These are phyloP conservation scores for Hermaeophaga mercurialis DNA, from an alignment of 2,888 invertebrate genomes.

Conservation along the genomic window DNA sequence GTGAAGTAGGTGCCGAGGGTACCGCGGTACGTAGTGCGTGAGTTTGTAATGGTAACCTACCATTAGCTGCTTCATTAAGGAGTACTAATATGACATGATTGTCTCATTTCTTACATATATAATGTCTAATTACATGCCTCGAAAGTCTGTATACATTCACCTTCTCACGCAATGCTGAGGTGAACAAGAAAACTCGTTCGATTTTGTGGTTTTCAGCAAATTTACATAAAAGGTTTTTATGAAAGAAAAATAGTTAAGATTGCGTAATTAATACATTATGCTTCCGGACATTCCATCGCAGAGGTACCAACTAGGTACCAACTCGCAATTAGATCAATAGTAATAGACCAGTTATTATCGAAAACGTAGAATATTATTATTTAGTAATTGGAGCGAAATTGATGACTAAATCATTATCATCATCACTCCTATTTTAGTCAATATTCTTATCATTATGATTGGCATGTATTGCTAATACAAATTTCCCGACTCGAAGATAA, in stretches of 20 bases:
- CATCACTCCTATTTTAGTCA: slow-evolving; percentile 1
- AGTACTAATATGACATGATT: slow-evolving; percentile 57
- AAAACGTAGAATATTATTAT: too few species aligned
- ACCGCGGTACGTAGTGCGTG: slow-evolving; percentile 35
- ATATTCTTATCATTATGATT: slow-evolving; percentile 1
- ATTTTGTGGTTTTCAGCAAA: slow-evolving; percentile 31
- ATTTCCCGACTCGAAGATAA: too few species aligned
- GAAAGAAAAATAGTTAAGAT: not conserved
- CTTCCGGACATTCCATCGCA: not conserved
- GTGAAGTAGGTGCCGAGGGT: slow-evolving; percentile 30
- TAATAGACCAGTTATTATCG: too few species aligned
- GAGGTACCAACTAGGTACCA: not conserved
- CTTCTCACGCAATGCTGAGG: slow-evolving; percentile 49
- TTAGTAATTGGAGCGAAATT: too few species aligned
- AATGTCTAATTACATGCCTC: slow-evolving; percentile 54
- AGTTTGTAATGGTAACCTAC: slow-evolving; percentile 40
- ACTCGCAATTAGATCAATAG: too few species aligned
- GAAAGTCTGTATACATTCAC: slow-evolving; percentile 51
- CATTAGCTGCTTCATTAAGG: slow-evolving; percentile 57
- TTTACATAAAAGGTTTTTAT: slow-evolving; percentile 20
- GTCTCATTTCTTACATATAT: slow-evolving; percentile 55
- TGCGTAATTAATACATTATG: not conserved
- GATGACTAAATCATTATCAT: not conserved
- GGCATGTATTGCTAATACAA: not conserved
- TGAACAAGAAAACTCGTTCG: slow-evolving; percentile 27